Base-by-base conservation (phyloP, 2,113 vertebrate species). In the Macquaria australasica region DNA sequence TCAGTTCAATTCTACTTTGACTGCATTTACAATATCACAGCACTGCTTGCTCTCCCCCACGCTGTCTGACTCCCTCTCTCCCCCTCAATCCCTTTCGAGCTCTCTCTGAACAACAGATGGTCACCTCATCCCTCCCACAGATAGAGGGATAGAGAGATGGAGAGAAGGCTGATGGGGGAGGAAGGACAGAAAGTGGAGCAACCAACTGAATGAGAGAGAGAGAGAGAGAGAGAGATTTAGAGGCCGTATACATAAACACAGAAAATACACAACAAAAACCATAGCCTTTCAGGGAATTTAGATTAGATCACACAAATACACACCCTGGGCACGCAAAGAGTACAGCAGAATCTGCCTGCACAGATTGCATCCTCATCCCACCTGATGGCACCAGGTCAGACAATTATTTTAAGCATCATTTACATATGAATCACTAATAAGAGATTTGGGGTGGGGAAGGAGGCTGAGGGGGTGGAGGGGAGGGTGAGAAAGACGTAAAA, bases 51-150 rank as follows among this genome's bases (percentile, higher is more conserved):
- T 86, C 77, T 55, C 51, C 81, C 83, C 53, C 50, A n/a, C 78
- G 62, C 86, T 53, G 56, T 73, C 72, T 68, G 56, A 58, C 79
- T 87, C 73, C 59, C 56, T 82, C 79, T 77, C 85, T 79, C 79
- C 83, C 72, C 67, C 75, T 88, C 90, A 88, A 89, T 92, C 91
- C 82, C 80, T 88, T 81, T 88, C 88, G 87, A 89, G 88, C 85
- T 83, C 89, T 87, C 70, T 82, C 86, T 76, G 87, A 90, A 93
- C 94, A 95, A 91, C 93, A 95, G 93, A 93, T 94, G 91, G 92
- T 91, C 93, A 91, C 87, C 83, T 92, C 91, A 90, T 91, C 92
- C 87, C 89, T 90, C 87, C 91, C 83, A 88, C 87, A 86, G 88
- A 88, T 77, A 90, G 82, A 77, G 63, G 79, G 87, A 90, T 88